phyloP scores from a whole-genome alignment of 1,140 invertebrate genomes.

The Drosophila oshimai region DNA sequence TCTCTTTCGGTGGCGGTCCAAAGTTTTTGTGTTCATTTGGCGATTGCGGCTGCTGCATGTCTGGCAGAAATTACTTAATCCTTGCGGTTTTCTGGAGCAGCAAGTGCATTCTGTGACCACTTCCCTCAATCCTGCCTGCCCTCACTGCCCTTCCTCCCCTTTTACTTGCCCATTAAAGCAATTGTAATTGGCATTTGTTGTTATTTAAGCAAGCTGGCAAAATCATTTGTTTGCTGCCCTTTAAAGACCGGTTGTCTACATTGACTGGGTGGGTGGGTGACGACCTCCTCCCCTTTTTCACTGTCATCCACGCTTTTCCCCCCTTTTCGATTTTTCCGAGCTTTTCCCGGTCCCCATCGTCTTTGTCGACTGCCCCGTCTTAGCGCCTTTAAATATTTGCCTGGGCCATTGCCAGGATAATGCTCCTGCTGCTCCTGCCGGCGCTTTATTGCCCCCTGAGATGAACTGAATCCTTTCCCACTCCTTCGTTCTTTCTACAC shows the following conservation, averaged over 20 bases:
- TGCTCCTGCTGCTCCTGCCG: conserved; percentile 24
- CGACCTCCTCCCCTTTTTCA: not conserved
- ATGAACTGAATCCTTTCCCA: conserved; percentile 39
- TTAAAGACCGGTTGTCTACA: conserved; percentile 46
- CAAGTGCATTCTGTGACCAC: conserved; percentile 46
- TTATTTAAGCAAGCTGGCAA: conserved; percentile 57
- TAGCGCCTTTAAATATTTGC: conserved; percentile 75
- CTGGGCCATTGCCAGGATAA: conserved; percentile 24
- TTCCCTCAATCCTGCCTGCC: not conserved
- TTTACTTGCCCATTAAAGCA: conserved; percentile 58
- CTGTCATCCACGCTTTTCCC: not conserved
- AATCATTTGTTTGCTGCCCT: conserved; percentile 55
- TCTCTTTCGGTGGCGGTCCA: conserved; percentile 11
- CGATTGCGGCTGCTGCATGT: conserved; percentile 79
- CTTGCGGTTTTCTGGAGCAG: conserved; percentile 72
- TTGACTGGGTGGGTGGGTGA: conserved; percentile 25
- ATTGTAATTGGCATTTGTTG: conserved; percentile 78
- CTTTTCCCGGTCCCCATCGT: not conserved
- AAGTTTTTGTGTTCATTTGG: conserved; percentile 81
- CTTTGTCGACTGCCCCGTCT: conserved; percentile 24
- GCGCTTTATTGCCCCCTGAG: conserved; percentile 66
- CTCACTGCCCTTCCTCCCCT: not conserved
- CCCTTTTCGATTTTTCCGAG: no score
- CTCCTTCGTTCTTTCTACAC: not conserved
- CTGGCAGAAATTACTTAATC: conserved; percentile 81